Evolutionary conservation across 1,140 invertebrate species (phyloP), one percentile per base, ranked within the genome.

Genomic region (Caenorhabditis latens): DNA sequence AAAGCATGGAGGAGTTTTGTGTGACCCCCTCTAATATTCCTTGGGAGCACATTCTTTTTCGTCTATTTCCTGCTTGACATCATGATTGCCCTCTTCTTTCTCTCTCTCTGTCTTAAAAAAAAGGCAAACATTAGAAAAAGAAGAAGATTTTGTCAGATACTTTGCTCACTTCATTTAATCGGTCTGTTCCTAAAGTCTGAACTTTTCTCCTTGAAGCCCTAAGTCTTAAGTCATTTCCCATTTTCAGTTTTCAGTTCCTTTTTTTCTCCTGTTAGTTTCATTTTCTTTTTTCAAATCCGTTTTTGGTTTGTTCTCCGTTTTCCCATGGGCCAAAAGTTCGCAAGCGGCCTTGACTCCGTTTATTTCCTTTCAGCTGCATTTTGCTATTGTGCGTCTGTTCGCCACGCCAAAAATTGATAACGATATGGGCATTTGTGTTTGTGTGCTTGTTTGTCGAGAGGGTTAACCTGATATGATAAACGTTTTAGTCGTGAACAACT

Each of bases 381-480:
- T n/a, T 46, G 42, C 71, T 50, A 79, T 79, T 79, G 71, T 79
- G 71, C 40, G 46, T 79, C 4, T 50, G 71, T 50, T 79, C 71
- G 14, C 71, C 42, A 5, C 24, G 21, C 50, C 21, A 46, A 43
- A 53, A 46, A 79, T 19, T 50, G 71, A 79, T 79, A 79, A 79
- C 71, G 46, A 79, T 50, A 50, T 79, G 24, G 11, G 9, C 24
- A 53, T 53, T 53, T 53, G 50, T 53, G 50, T 16, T 53, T 11
- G 63, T 40, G 46, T 79, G 71, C 3, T 14, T 79, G 46, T 50
- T 50, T 50, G 43, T 48, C 11, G 46, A 19, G 14, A 19, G 71
- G 46, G 46, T 50, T 50, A 24, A 40, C 46, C 46, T 79, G 71
- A 79, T 53, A 79, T 79, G 71, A 79, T 79, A 79, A 79, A 79